Evolutionary conservation across 2,113 vertebrate genomes (phyloP), one percentile per base, ranked within the genome.

Genomic region (Platichthys flesus): DNA sequence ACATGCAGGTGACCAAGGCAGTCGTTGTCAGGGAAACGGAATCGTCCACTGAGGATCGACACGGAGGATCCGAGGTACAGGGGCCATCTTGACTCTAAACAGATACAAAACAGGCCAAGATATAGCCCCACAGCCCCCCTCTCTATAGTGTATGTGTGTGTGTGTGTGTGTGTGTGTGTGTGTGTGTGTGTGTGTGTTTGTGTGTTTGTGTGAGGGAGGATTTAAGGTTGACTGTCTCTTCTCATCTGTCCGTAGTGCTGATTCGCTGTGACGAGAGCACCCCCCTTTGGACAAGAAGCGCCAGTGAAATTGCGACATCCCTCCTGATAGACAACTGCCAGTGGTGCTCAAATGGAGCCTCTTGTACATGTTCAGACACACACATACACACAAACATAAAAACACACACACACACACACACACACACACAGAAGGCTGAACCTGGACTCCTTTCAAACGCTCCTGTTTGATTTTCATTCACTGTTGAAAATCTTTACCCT

Each of bases 1-100:
- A 99, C 93, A 99, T 99, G 98, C 95, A 98, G 95, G 97, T 99
- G 93, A 99, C 98, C 93, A 99, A 98, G 95, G 98, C 98, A 65
- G 95, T 99, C 42, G 98, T 99, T 82, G 98, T 99, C 93, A 97
- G 97, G 95, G 98, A 99, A 97, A 98, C 97, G 89, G 97, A 99
- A 83, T 95, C 96, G 62, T 97, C 97, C 92, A 94, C 95, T 2
- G 97, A 97, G 90, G 96, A 97, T 79, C 94, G 94, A 86, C 96
- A 95, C 66, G 94, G 94, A 85, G 93, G 95, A 77, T 93, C 95
- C 77, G 96, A 97, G 97, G 97, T 99, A 89, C 61, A 70, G 71
- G n/a, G 35, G 70, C 66, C 78, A 31, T 76, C 65, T 61, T 61
- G 55, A 64, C 71, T 64, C 55, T 16, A 2, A 67, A 71, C 16